These are phyloP conservation scores for Pyxicephalus adspersus DNA, from an alignment of 2,113 vertebrate species.

Conservation along the genomic window DNA sequence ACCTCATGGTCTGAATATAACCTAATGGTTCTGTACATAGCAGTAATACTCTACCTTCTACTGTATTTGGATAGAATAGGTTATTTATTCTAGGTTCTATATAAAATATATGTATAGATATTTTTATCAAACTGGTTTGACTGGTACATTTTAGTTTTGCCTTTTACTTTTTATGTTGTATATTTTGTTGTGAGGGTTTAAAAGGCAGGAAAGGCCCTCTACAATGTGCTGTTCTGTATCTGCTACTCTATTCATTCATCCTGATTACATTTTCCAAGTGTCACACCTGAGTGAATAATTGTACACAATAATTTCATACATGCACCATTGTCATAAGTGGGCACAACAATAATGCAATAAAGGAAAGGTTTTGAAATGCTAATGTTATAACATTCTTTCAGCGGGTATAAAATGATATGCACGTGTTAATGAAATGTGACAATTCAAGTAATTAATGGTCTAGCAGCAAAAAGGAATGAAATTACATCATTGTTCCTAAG, in stretches of 20 bases:
- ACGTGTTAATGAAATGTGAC: conserved; percentile 26
- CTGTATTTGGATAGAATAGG: too few relatives aligned
- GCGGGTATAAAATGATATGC: conserved; percentile 27
- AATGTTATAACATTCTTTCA: conserved; percentile 38
- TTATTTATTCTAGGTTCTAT: too few relatives aligned
- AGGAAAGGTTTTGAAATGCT: conserved; percentile 41
- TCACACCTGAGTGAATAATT: conserved; percentile 38
- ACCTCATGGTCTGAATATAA: too few relatives aligned
- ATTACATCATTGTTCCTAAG: conserved; percentile 60
- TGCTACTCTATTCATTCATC: conserved; percentile 2
- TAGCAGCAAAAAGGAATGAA: conserved; percentile 57
- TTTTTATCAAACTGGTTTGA: too few relatives aligned
- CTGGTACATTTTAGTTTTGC: too few relatives aligned
- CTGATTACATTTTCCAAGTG: conserved; percentile 3
- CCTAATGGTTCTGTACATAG: too few relatives aligned
- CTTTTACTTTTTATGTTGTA: too few relatives aligned
- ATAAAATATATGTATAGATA: too few relatives aligned
- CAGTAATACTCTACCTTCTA: too few relatives aligned
- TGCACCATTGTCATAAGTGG: conserved; percentile 29
- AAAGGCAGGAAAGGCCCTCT: too few relatives aligned
- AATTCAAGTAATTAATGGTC: conserved; percentile 63
- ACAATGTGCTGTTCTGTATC: not conserved
- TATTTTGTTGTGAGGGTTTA: too few relatives aligned
- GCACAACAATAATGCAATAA: conserved; percentile 53
- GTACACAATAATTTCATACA: conserved; percentile 28